Evolutionary conservation across 2,888 invertebrate genomes (phyloP).

Genomic region (Hydraecia micacea): DNA sequence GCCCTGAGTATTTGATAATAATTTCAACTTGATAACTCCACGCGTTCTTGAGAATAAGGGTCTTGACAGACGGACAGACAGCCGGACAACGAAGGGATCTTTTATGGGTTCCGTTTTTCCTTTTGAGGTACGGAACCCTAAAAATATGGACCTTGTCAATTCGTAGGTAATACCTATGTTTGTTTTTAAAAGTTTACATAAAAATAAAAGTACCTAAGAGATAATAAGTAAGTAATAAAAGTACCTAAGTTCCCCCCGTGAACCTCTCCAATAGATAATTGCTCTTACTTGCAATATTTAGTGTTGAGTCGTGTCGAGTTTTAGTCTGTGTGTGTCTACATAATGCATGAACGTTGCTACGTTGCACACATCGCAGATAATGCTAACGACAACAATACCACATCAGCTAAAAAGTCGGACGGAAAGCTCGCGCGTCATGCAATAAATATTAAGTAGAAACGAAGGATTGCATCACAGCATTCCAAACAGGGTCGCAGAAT

Average conservation of each 20-base stretch:
- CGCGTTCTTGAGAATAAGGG: too few relatives aligned
- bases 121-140: too few relatives aligned
- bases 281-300: background rate
- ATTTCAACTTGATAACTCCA: too few relatives aligned
- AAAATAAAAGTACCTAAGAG: too few relatives aligned
- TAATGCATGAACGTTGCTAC: background rate
- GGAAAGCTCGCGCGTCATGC: background rate
- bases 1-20: too few relatives aligned
- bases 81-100: too few relatives aligned
- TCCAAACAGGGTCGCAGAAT: background rate
- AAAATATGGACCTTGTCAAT: too few relatives aligned
- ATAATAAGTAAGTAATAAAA: too few relatives aligned
- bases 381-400: constrained; percentile 1
- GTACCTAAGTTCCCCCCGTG: background rate
- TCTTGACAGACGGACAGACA: too few relatives aligned
- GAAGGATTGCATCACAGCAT: constrained; percentile 3
- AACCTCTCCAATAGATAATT: background rate
- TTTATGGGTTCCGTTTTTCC: too few relatives aligned
- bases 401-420: constrained; percentile 1
- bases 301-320: too few relatives aligned
- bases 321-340: background rate
- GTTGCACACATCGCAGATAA: background rate
- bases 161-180: too few relatives aligned
- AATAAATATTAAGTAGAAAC: background rate
- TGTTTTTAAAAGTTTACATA: background rate